Conservation (phyloP, 1,140 invertebrate species). For the Procambarus clarkii region DNA sequence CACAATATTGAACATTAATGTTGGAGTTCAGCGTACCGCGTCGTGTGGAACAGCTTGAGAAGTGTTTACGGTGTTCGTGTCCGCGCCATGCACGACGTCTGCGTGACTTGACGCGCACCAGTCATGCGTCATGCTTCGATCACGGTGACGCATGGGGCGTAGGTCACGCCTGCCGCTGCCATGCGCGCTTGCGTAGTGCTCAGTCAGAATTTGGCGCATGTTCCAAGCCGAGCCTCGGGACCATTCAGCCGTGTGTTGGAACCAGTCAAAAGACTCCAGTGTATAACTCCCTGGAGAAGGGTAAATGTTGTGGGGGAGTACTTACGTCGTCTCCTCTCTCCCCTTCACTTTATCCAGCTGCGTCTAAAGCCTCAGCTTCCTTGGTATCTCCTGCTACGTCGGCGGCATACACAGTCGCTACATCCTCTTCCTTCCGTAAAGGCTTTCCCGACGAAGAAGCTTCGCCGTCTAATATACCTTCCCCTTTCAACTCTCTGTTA, state of each 20-base stretch:
- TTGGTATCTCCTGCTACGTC: background rate
- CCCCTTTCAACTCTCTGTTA: background rate
- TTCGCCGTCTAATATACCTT: background rate
- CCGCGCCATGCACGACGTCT: background rate
- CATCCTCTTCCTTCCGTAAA: background rate
- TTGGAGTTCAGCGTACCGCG: background rate
- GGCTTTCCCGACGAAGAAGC: background rate
- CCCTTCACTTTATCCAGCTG: background rate
- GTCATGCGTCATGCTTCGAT: background rate
- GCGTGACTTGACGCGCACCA: background rate
- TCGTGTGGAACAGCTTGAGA: constrained; percentile 4
- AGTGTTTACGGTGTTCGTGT: background rate
- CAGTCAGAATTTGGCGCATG: background rate
- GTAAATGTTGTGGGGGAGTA: background rate
- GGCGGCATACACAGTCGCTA: background rate
- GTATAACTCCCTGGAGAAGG: background rate
- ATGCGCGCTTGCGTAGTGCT: background rate
- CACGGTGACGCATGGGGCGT: background rate
- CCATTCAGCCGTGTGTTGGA: background rate
- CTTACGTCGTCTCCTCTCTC: background rate
- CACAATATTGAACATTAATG: constrained; percentile 7
- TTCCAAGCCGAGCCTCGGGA: background rate
- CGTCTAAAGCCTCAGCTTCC: background rate
- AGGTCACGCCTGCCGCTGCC: background rate
- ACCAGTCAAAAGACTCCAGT: background rate